phyloP scores from a whole-genome alignment of 2,797 vertebrate species.

The Hippoglossus hippoglossus region DNA sequence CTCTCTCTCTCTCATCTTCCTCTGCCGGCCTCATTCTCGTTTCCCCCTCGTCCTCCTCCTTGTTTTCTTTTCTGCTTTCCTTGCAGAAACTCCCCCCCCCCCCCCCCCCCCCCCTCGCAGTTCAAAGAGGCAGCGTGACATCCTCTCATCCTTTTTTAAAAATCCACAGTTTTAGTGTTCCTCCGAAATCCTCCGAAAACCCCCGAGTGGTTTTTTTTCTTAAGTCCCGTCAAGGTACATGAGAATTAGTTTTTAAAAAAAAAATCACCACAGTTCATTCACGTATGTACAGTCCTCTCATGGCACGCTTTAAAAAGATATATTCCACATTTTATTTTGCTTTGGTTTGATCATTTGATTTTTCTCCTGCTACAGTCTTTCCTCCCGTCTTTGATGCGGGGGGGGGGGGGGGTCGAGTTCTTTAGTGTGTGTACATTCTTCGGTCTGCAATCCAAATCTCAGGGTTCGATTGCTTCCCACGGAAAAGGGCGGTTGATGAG shows the following conservation, averaged over 20 bases:
- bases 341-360: slow-evolving; percentile 63
- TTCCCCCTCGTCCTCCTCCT: not conserved
- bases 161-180: slow-evolving; percentile 54
- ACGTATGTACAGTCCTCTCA: slow-evolving; percentile 64
- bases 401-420: slow-evolving; percentile 32
- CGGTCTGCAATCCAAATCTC: slow-evolving; percentile 66
- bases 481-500: slow-evolving; percentile 19
- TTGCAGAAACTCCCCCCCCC: not conserved
- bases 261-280: slow-evolving; percentile 60
- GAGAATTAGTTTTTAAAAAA: slow-evolving; percentile 18
- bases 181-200: slow-evolving; percentile 30
- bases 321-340: slow-evolving; percentile 51
- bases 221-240: slow-evolving; percentile 55
- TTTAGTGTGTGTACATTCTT: slow-evolving; percentile 76
- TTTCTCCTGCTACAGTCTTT: slow-evolving; percentile 26
- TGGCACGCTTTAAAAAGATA: slow-evolving; percentile 44
- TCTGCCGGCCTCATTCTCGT: too few species aligned
- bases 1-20: not conserved
- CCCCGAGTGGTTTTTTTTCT: slow-evolving; percentile 52
- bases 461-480: slow-evolving; percentile 25
- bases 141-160: slow-evolving; percentile 29
- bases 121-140: slow-evolving; percentile 17
- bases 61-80: slow-evolving; percentile 28
- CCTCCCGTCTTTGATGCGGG: slow-evolving; percentile 66
- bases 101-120: slow-evolving; percentile 15